phyloP scores from a whole-genome alignment of 2,797 vertebrate genomes.

The Anisognathus igniventris region DNA sequence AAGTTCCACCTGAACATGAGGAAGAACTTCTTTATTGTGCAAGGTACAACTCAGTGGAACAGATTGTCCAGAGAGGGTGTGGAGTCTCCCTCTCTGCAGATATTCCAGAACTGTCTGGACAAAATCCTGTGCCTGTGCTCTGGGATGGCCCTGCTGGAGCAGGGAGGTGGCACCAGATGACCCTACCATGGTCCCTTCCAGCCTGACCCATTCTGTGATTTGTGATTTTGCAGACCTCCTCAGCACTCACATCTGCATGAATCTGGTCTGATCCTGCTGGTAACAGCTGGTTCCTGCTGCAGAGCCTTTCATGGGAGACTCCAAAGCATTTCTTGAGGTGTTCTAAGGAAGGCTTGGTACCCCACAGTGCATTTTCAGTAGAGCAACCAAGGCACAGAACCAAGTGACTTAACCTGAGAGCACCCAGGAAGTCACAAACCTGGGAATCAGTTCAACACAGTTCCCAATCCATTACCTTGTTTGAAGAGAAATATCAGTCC shows the following conservation, averaged over 20 bases:
- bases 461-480: not conserved
- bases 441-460: not conserved
- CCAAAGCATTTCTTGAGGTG: not conserved
- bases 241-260: not conserved
- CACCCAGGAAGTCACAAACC: not conserved
- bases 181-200: not conserved
- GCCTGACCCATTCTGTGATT: not conserved
- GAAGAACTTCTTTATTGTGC: not conserved
- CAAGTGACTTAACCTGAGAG: not conserved
- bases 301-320: not conserved
- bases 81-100: not conserved
- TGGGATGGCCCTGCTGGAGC: too few species aligned
- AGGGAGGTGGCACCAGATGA: not conserved
- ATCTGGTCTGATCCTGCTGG: not conserved
- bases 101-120: not conserved
- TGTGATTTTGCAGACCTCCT: not conserved
- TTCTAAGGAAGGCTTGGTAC: not conserved
- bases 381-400: not conserved
- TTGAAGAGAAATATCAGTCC: not conserved
- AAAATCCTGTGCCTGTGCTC: not conserved
- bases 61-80: not conserved
- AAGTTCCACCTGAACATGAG: rapidly evolving
- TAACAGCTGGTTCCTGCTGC: not conserved
- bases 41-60: not conserved
- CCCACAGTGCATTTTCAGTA: not conserved